A percentile compares a stretch with the other conserved stretches of the same genome.
These are phyloP conservation scores for Paramisgurnus dabryanus DNA, from an alignment of 2,113 vertebrate genomes.

Conservation along the genomic window DNA sequence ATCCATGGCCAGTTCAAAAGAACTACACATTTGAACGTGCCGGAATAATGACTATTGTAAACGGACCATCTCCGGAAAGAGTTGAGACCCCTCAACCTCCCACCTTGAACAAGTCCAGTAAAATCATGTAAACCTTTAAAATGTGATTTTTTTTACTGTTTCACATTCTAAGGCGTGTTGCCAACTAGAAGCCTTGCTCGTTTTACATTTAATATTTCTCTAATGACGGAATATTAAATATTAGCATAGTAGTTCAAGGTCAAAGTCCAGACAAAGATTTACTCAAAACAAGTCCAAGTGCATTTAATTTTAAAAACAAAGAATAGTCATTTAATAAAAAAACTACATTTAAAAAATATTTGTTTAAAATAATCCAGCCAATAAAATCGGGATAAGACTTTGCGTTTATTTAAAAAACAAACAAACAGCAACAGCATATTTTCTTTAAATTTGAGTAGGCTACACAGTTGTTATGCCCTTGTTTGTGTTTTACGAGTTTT, in stretches of 20 bases:
- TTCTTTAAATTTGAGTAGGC: slow-evolving; percentile 1
- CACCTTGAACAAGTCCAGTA: slow-evolving; percentile 55
- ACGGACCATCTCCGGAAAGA: slow-evolving; percentile 50
- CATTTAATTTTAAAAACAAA: slow-evolving; percentile 16
- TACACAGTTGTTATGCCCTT: not conserved
- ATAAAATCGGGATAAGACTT: too few relatives aligned
- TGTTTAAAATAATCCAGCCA: not conserved
- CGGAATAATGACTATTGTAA: slow-evolving; percentile 49
- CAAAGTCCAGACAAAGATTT: slow-evolving; percentile 49
- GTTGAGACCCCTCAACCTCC: slow-evolving; percentile 43
- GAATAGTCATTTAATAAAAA: slow-evolving; percentile 4
- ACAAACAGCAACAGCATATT: not conserved
- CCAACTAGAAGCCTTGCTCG: not conserved
- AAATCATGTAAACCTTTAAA: slow-evolving; percentile 44
- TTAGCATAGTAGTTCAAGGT: slow-evolving; percentile 56
- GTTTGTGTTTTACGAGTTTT: not conserved
- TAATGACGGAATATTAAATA: not conserved
- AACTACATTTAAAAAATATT: not conserved
- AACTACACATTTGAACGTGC: not conserved
- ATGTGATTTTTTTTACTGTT: slow-evolving; percentile 22
- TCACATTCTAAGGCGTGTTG: not conserved
- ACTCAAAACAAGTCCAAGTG: slow-evolving; percentile 56
- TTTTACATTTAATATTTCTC: not conserved
- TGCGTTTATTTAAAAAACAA: not conserved
- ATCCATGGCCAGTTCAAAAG: slow-evolving; percentile 7